A percentile compares a stretch with the other conserved stretches of the same genome.
These are phyloP conservation scores for Plebejus argus DNA, from an alignment of 2,888 invertebrate species.

Conservation along the genomic window DNA sequence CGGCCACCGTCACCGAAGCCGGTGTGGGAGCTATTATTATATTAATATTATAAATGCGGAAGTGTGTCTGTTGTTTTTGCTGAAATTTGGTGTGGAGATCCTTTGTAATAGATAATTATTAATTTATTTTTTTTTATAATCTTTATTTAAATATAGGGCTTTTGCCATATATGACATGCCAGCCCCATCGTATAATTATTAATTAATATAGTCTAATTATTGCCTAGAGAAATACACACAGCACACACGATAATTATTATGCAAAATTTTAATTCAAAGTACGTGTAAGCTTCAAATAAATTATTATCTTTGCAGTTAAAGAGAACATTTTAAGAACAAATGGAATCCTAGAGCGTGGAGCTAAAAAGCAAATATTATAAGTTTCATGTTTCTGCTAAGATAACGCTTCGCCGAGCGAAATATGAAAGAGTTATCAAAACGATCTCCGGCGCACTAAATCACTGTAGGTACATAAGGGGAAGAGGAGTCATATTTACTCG, in stretches of 20 bases:
- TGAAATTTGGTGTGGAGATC: too few relatives aligned
- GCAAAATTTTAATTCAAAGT: not conserved
- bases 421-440: conserved; percentile 79
- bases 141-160: too few relatives aligned
- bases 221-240: not conserved
- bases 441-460: conserved; percentile 79
- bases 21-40: too few relatives aligned
- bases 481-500: conserved; percentile 76
- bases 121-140: too few relatives aligned
- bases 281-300: conserved; percentile 18
- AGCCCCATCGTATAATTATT: too few relatives aligned
- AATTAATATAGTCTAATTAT: too few relatives aligned
- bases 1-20: too few relatives aligned
- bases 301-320: conserved; percentile 30
- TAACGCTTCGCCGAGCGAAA: conserved; percentile 73
- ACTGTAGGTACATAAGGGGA: conserved; percentile 77
- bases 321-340: conserved; percentile 40
- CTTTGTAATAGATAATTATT: too few relatives aligned
- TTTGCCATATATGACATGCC: too few relatives aligned
- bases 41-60: too few relatives aligned
- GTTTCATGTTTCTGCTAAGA: conserved; percentile 72
- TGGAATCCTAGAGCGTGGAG: conserved; percentile 50
- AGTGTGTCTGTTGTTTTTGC: too few relatives aligned
- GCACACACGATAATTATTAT: not conserved
- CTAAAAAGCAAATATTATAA: conserved; percentile 60